Percentiles rank a stretch among this genome's conserved stretches.
Evolutionary conservation across 2,888 invertebrate species (phyloP).

Genomic region (Cecidostiba fungosa): DNA sequence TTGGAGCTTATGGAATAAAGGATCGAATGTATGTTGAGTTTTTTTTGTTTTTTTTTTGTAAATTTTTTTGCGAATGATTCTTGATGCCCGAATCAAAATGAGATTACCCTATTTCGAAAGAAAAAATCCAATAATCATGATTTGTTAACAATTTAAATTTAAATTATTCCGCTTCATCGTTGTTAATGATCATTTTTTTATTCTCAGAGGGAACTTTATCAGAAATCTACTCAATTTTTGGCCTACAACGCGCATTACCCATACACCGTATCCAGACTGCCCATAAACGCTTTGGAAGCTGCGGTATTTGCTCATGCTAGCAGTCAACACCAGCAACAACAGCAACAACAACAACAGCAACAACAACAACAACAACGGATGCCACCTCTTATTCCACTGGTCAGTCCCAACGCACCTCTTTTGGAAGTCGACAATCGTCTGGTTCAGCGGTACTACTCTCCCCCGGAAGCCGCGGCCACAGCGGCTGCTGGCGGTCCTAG

Average conservation of each 20-base stretch:
- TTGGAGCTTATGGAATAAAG: background rate
- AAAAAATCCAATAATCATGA: background rate
- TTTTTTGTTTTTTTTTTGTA: too few species aligned
- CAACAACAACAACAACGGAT: slow-evolving; percentile 1
- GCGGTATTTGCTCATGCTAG: background rate
- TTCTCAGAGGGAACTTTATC: slow-evolving; percentile 32
- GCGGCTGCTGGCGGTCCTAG: background rate
- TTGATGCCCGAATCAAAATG: background rate
- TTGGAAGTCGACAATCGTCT: slow-evolving; percentile 19
- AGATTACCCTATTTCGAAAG: background rate
- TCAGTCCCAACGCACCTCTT: background rate
- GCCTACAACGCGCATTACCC: background rate
- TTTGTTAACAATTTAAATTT: background rate
- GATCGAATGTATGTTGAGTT: background rate
- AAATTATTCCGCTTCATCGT: background rate
- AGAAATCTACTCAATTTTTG: background rate
- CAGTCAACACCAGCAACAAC: background rate
- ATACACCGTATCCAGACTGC: background rate
- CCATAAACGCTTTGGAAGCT: background rate
- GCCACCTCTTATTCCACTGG: background rate
- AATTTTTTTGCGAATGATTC: background rate
- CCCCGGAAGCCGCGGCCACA: background rate
- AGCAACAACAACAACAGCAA: background rate
- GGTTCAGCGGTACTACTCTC: background rate
- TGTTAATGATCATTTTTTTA: background rate